A percentile compares a stretch with the other conserved stretches of the same genome.
Evolutionary conservation across 2,888 invertebrate species (phyloP).

Genomic region (Rotaria macrura): DNA sequence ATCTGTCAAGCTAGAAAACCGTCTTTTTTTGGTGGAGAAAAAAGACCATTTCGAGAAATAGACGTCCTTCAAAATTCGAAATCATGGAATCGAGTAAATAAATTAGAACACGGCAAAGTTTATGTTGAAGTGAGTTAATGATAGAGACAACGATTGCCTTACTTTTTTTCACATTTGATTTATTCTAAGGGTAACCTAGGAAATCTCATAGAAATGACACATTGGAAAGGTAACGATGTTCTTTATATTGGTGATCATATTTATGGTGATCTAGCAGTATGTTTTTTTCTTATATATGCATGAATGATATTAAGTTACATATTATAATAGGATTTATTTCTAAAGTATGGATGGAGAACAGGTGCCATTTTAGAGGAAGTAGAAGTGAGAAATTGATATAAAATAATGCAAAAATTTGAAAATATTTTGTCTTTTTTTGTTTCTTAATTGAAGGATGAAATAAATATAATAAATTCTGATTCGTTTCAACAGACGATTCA

Average conservation of each 20-base stretch:
- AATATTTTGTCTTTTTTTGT: conserved; percentile 34
- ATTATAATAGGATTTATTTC: conserved; percentile 66
- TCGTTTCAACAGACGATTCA: conserved; percentile 76
- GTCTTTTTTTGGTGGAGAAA: conserved; percentile 67
- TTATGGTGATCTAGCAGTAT: conserved; percentile 75
- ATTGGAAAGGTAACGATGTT: conserved; percentile 79
- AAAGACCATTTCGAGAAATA: conserved; percentile 58
- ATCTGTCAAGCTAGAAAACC: conserved; percentile 83
- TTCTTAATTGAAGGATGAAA: conserved; percentile 69
- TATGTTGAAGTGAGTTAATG: conserved; percentile 68
- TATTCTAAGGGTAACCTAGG: conserved; percentile 71
- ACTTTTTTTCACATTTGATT: conserved; percentile 23
- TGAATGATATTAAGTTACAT: not conserved
- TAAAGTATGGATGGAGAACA: conserved; percentile 91
- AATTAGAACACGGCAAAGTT: conserved; percentile 72
- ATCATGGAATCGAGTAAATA: conserved; percentile 79
- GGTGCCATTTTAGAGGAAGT: conserved; percentile 91
- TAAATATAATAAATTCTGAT: conserved; percentile 69
- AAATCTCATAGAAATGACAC: conserved; percentile 77
- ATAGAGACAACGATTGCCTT: not conserved
- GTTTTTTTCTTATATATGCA: conserved; percentile 32
- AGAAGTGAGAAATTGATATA: conserved; percentile 57
- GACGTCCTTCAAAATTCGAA: conserved; percentile 69
- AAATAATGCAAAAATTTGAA: not conserved
- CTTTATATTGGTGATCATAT: conserved; percentile 96